Evolutionary conservation across 2,113 vertebrate species (phyloP), one percentile per base, ranked within the genome.

Genomic region (Camelus bactrianus): DNA sequence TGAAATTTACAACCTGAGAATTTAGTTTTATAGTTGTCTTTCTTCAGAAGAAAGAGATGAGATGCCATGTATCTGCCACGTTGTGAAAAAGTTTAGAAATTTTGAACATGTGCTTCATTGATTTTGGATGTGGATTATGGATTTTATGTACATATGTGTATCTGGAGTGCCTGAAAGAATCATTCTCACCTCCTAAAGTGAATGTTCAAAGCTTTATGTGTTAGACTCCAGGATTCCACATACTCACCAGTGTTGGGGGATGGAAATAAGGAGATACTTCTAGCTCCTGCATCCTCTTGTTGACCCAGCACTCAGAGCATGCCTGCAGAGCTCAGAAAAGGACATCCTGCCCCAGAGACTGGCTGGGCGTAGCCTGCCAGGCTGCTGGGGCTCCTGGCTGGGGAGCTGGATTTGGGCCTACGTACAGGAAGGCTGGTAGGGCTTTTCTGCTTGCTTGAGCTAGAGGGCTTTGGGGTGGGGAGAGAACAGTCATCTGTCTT

Each of bases 11-110:
- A 72, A 94, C 62, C 81, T 84, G 79, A 91, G 75, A 80, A 95
- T 96, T 98, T 94, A 92, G 95, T 97, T 89, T 96, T 96, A 97
- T 17, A 79, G 10, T 92, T 96, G 65, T 96, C 72, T 89, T 98
- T 76, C 64, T 94, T 96, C 42, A 86, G 82, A 95, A 87, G 73
- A 83, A 76, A 96, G 67, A 86, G 22, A 46, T 72, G 28, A 91
- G 52, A 56, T 69, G 54, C 20, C 35, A 42, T 0, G 1, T 81
- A 67, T 50, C 50, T 93, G 24, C 58, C 54, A 81, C 76, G 38
- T 56, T 81, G 50, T 82, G 30, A 50, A 94, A 87, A 94, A 28
- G 15, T 35, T 76, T 54, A 28, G 42, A 85, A 86, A 79, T 65
- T n/a, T 30, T 46, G 4, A 94, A 62, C 5, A 48, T 69, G 82